These are phyloP conservation scores for Heterochromis multidens DNA, from an alignment of 2,113 vertebrate genomes.

Conservation along the genomic window DNA sequence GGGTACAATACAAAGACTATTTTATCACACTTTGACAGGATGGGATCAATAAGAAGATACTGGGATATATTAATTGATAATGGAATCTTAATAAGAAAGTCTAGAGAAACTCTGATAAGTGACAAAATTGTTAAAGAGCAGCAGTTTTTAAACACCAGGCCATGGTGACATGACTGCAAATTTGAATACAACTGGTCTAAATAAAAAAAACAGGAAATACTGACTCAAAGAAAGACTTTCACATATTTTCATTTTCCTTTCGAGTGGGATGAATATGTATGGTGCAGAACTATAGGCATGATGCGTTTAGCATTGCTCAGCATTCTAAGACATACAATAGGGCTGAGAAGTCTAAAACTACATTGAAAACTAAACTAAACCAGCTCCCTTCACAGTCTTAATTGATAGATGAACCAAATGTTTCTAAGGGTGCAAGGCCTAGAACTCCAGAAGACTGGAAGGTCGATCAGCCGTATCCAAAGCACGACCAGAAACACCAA, in stretches of 20 bases:
- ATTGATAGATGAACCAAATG: too few species aligned
- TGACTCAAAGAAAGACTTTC: background rate
- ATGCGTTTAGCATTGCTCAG: background rate
- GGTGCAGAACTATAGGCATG: background rate
- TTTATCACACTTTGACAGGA: slow-evolving; percentile 18
- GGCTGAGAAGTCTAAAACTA: background rate
- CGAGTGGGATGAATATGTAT: background rate
- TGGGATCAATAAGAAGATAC: background rate
- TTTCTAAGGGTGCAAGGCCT: too few species aligned
- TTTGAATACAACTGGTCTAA: background rate
- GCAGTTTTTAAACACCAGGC: background rate
- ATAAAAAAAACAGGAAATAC: background rate
- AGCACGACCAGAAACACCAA: background rate
- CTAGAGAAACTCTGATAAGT: background rate
- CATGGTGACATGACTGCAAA: background rate
- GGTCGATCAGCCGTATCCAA: background rate
- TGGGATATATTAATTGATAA: slow-evolving; percentile 13
- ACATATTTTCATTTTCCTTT: background rate
- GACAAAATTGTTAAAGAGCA: background rate
- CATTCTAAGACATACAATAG: background rate
- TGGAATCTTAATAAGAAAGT: background rate
- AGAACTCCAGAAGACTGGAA: too few species aligned
- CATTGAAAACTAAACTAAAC: background rate
- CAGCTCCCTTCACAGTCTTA: background rate
- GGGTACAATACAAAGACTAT: background rate